Base-by-base conservation (phyloP, 2,113 vertebrate species). In the Channa argus region DNA sequence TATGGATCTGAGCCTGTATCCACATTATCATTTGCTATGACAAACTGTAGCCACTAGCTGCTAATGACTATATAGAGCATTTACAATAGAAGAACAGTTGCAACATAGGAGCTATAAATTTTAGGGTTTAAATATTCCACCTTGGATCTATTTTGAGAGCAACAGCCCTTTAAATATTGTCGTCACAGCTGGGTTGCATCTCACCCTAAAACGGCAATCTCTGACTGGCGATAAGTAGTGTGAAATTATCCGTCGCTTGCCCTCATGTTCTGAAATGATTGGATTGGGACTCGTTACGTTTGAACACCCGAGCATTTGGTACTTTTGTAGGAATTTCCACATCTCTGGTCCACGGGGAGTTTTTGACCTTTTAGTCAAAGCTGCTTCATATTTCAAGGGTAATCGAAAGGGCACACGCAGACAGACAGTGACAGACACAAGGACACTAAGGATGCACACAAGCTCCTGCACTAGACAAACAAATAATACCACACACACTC, bases 361-460 rank as follows among this genome's bases (percentile, higher is more conserved):
- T 63, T 79, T 73, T 85, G 86, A 87, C 84, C 86, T 86, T 89
- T 90, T 37, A 63, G 68, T 79, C 55, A 59, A 74, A 83, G 83
- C 67, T 70, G 52, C 76, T 82, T 84, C 64, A 72, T 66, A 72
- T 80, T 83, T 90, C 64, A 82, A 73, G 65, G 82, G 24, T 82
- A 83, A 82, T 75, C 13, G 60, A 75, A 83, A 85, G 80, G 77
- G 61, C 37, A 47, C 58, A 36, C 14, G 59, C 13, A 44, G 33
- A 41, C 45, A 58, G 43, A 37, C 55, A 47, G 47, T 6, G 11
- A 34, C 45, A 79, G 13, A 54, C 0, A 64, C 34, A 33, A 60
- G 55, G 58, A 66, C 10, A 7, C 2, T 49, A 61, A 37, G 37
- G 47, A 47, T 36, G n/a, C 34, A 47, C 13, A 73, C 34, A 39